These are phyloP conservation scores for Eurypyga helias DNA, from an alignment of 2,113 vertebrate genomes.

Conservation along the genomic window DNA sequence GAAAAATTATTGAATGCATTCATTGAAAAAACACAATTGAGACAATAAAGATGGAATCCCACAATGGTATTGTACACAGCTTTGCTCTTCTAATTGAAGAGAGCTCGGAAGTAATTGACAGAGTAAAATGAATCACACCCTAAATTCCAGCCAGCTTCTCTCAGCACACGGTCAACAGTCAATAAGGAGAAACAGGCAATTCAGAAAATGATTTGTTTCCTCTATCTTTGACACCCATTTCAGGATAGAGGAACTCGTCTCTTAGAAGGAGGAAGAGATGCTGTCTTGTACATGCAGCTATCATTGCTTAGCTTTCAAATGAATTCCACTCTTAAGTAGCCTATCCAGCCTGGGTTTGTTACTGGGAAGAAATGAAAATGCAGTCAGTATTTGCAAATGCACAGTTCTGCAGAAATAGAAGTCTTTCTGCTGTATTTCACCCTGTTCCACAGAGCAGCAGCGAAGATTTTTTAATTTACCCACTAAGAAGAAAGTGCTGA, in stretches of 20 bases:
- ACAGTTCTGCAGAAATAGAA: not conserved
- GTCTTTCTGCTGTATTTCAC: not conserved
- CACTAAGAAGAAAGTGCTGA: not conserved
- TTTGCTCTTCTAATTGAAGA: not conserved
- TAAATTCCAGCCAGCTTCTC: not conserved
- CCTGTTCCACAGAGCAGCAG: not conserved
- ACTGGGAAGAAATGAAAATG: not conserved
- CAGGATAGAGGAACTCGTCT: not conserved
- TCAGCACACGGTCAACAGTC: not conserved
- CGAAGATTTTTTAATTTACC: not conserved
- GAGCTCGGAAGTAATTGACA: not conserved
- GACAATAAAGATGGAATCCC: not conserved
- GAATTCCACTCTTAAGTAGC: not conserved
- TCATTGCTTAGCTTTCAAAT: not conserved
- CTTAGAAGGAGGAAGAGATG: not conserved
- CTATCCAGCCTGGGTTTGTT: not conserved
- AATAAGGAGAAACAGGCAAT: not conserved
- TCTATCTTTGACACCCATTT: not conserved
- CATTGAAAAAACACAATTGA: not conserved
- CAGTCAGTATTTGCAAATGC: constrained; percentile 1
- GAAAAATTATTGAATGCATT: not conserved
- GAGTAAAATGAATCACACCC: not conserved
- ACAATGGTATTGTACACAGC: not conserved
- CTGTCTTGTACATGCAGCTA: not conserved
- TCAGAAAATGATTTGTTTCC: not conserved